These are phyloP conservation scores for Eristalis pertinax DNA, from an alignment of 2,888 invertebrate genomes.

Conservation along the genomic window DNA sequence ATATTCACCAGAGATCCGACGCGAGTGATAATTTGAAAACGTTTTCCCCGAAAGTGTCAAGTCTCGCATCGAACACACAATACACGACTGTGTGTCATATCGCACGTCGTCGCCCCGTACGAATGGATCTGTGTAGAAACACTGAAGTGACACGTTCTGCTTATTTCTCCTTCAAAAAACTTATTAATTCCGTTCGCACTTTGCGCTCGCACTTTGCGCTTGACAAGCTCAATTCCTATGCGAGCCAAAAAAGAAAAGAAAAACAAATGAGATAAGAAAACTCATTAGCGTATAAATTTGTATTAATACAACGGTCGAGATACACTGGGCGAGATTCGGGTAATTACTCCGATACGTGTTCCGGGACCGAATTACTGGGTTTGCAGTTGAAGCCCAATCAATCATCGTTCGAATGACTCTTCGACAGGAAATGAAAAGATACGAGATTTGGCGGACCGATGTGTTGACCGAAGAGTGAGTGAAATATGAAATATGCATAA, in stretches of 20 bases:
- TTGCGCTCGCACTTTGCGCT: slow-evolving; percentile 49
- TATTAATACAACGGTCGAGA: slow-evolving; percentile 58
- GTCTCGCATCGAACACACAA: slow-evolving; percentile 42
- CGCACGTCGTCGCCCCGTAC: slow-evolving; percentile 3
- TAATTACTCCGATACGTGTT: slow-evolving; percentile 62
- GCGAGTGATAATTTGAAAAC: slow-evolving; percentile 50
- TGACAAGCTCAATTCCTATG: slow-evolving; percentile 55
- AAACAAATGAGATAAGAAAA: slow-evolving; percentile 60
- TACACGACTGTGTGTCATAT: slow-evolving; percentile 61
- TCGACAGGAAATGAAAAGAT: slow-evolving; percentile 45
- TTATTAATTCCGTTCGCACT: slow-evolving; percentile 69
- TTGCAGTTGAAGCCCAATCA: slow-evolving; percentile 30
- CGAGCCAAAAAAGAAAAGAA: slow-evolving; percentile 36
- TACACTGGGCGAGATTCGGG: slow-evolving; percentile 37
- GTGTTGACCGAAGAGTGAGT: neutral
- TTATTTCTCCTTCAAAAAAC: slow-evolving; percentile 31
- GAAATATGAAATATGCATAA: neutral
- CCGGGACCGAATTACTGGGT: neutral
- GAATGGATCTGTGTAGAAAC: slow-evolving; percentile 45
- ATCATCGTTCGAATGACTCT: slow-evolving; percentile 59
- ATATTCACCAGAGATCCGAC: slow-evolving; percentile 46
- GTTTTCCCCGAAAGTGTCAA: slow-evolving; percentile 59
- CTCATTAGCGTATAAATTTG: slow-evolving; percentile 72
- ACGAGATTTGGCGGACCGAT: slow-evolving; percentile 15
- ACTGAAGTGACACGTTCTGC: slow-evolving; percentile 52